Base-by-base conservation (phyloP, 1,140 invertebrate species). In the Geopemphigus sp. region DNA sequence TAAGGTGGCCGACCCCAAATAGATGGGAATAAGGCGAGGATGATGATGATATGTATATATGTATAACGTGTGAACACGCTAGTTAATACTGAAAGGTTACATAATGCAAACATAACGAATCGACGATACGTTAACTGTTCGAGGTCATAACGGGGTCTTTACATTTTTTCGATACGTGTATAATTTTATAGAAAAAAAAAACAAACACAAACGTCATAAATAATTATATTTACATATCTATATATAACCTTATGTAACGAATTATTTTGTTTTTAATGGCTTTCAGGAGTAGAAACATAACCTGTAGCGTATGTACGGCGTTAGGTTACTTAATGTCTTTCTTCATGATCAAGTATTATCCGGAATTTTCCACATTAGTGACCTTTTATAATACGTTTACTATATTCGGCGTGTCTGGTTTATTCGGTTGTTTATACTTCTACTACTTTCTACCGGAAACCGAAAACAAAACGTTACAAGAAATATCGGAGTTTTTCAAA, bases 371-470 rank as follows among this genome's bases (percentile, higher is more conserved):
- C 26, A 39, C 54, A 19, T 32, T 61, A 0, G 74, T 78, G n/a
- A 17, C 22, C 1, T 63, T 78, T 63, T 78, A 78, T 22, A 82
- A 82, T 70, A 80, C 81, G 1, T 83, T 81, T 73, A 74, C 81
- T 54, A 53, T 83, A 19, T 83, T 83, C 53, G 81, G 81, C n/a
- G 22, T 53, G 5, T 50, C 82, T 0, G 80, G 81, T 12, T 24
- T 82, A 10, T 50, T 82, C 26, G 83, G 83, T 32, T 80, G 72
- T 10, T 29, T 81, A 17, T 83, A 82, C 54, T 56, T 82, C 15
- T 83, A 82, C 61, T 81, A 81, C 39, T 81, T 80, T 72, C 70
- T 83, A 15, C 83, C 83, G 47, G 82, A 83, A 66, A 83, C 82
- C 2, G 82, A 83, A 70, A 82, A 81, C 5, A 82, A 82, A 61